Evolutionary conservation across 2,888 invertebrate species (phyloP), one percentile per base, ranked within the genome.

Genomic region (Lacanobia wlatinum): DNA sequence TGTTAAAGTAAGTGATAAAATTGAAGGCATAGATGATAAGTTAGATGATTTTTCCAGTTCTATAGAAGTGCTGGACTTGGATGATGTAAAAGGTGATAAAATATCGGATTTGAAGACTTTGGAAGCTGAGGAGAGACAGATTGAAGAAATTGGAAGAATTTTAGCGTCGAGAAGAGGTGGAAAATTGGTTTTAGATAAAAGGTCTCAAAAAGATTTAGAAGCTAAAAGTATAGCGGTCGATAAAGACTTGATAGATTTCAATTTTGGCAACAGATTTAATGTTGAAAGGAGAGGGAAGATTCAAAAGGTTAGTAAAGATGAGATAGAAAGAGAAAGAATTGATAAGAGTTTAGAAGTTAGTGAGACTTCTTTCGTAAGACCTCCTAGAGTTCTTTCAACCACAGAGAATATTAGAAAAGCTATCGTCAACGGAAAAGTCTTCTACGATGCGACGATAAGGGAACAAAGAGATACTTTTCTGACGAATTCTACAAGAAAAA

Each of bases 51-150:
- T 96, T 43, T 90, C 94, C 0, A 90, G 90, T 73, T 94, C 95
- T 0, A 92, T 96, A 3, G 96, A 96, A 92, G 93, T 96, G 2
- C 87, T 95, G 21, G 93, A 96, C 53, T 90, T 96, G 58, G 95
- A 96, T 85, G 96, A 96, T 61, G 89, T 90, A 0, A 94, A 93
- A 80, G 90, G 90, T 0, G 94, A 95, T 2, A 96, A 94, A 76
- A 69, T 89, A 67, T 84, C 94, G 0, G 92, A 95, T 82, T 82
- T 93, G 1, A 96, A 94, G 87, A 94, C 94, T 58, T 87, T 96
- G 61, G 94, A 96, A 85, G 96, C 96, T 0, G 96, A 96, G 88
- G 96, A 96, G 67, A 92, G 90, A 65, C 96, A 96, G 82, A 96
- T 96, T 53, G 96, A 96, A 87, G 96, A 94, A 40, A 95, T 96